Base-by-base conservation (phyloP, 2,797 vertebrate genomes). In the Rhabdophis nuchalis region DNA sequence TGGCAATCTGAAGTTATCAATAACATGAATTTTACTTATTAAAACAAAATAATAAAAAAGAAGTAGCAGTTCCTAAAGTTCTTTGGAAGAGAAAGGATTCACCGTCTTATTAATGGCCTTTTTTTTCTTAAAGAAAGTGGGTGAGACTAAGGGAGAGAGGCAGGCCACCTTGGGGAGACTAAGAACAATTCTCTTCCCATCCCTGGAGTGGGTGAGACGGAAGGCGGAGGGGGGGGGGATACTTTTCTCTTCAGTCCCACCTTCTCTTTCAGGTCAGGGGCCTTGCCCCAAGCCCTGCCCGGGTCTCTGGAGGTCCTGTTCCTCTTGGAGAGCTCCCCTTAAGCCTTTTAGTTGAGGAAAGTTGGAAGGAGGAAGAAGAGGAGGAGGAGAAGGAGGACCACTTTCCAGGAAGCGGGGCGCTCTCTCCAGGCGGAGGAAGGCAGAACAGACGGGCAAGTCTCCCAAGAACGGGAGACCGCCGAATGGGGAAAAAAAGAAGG, bases 381-480 rank as follows among this genome's bases (percentile, higher is more conserved):
- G 32, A 77, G 32, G 68, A 27, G 25, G 72, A 64, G 60, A 1
- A 61, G 60, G 57, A 36, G 64, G 36, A 82, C 20, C 36, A 46
- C 92, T 89, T 89, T 41, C 41, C 85, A 36, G 29, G 54, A 23
- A 50, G 86, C 41, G 85, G 93, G 93, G 87, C 92, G 68, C 52
- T 87, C 52, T 90, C 46, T 20, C 13, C 8, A 61, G 60, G 36
- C 23, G 64, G 87, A 92, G 60, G 57, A 90, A 72, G 89, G 29
- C 82, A 50, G 92, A 50, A 89, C 25, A n/a, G 57, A 10, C 5
- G 72, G 72, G 10, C 41, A 77, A 86, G 57, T 52, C 89, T 89
- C 54, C 1, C 68, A 90, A 27, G 93, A 89, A 90, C 93, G 95
- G 96, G 94, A 94, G 93, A 94, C 90, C 94, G 95, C 95, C 92